A percentile compares a stretch with the other conserved stretches of the same genome.
Evolutionary conservation across 2,113 vertebrate genomes (phyloP).

Genomic region (Podarcis muralis): DNA sequence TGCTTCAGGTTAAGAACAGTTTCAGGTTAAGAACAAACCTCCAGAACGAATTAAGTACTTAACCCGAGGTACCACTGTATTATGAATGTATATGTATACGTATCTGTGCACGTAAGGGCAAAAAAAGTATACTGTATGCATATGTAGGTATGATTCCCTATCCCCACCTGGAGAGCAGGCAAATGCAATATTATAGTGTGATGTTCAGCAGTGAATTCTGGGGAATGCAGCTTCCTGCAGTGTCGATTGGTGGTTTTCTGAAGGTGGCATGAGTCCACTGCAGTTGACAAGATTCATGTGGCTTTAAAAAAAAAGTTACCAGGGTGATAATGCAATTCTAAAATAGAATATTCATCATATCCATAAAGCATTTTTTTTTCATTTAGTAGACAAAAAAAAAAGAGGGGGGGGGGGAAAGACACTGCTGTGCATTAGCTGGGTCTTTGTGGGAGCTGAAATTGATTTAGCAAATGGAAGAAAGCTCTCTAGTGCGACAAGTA

Average conservation of each 20-base stretch:
- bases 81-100: too few species aligned
- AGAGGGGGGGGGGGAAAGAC: too few species aligned
- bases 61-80: neutral
- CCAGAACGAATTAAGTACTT: too few species aligned
- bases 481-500: constrained; percentile 63
- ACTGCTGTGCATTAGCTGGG: constrained; percentile 42
- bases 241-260: constrained; percentile 24
- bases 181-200: constrained; percentile 1
- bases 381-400: constrained; percentile 34
- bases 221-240: neutral
- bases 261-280: constrained; percentile 23
- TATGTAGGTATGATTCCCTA: too few species aligned
- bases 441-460: constrained; percentile 61
- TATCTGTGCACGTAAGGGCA: too few species aligned
- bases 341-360: constrained; percentile 48
- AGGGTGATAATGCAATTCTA: constrained; percentile 58
- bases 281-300: constrained; percentile 35
- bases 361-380: neutral
- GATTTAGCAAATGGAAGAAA: constrained; percentile 58
- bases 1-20: too few species aligned
- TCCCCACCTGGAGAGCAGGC: neutral
- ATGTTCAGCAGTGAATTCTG: constrained; percentile 2
- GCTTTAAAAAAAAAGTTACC: constrained; percentile 56
- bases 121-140: too few species aligned
- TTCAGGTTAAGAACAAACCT: too few species aligned